Evolutionary conservation across 64 coral and sea anemone species (phyloP), one percentile per base, ranked within the genome.

Genomic region (Stylophora pistillata): DNA sequence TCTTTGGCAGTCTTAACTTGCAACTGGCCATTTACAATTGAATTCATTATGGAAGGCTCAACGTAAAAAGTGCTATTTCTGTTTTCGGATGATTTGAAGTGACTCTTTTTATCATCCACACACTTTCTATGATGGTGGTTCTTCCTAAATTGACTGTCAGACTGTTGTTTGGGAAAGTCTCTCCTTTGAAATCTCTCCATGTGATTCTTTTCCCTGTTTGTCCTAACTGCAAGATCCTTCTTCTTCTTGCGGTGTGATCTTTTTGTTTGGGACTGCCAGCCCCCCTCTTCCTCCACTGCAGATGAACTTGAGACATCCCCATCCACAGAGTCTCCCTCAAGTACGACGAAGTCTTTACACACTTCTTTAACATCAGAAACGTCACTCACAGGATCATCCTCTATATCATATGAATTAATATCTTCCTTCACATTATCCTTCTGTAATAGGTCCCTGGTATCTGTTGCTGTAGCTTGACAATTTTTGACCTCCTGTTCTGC

Each of bases 241-340:
- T 92, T 95, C 86, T 86, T 95, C 59, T 88, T 95, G 34, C 78
- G 81, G 27, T 92, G 73, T 20, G 81, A 88, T 53, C 90, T 81
- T 63, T 47, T 94, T 54, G 73, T 83, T 68, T 95, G 94, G 3
- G 94, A 95, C 73, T 95, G 94, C 94, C 94, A 95, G 11, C 92
- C 92, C 68, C 77, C 86, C 13, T 95, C 86, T 14, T 95, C 90
- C 27, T 95, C 94, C 20, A 92, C 13, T 59, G 78, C 89, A 55
- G 89, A 92, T 41, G 88, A 84, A 69, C 87, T 92, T 59, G 79
- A 95, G 56, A 80, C 84, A 70, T 95, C 94, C 55, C 37, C 87
- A 61, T 87, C 80, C n/a, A 89, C 37, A 34, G 79, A 56, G 15
- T 89, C 90, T 74, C 57, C 82, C 55, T 85, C 81, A 29, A 84